These are phyloP conservation scores for Saccostrea echinata DNA, from an alignment of 1,140 invertebrate genomes.

Conservation along the genomic window DNA sequence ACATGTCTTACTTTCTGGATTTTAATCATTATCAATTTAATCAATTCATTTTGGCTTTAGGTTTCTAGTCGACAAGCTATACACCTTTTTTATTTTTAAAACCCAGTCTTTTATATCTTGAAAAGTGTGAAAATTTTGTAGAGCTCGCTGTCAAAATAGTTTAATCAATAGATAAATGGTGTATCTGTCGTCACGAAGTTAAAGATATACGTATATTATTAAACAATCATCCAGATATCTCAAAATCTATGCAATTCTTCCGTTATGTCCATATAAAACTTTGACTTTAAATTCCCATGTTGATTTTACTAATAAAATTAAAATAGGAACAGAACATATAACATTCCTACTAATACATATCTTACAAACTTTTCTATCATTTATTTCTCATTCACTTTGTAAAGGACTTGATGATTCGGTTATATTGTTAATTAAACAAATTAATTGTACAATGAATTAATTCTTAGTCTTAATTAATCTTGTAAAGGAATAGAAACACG, in stretches of 20 bases:
- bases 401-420: no score
- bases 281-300: neutral
- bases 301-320: neutral
- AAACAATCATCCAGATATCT: neutral
- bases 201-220: neutral
- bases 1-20: neutral
- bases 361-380: no score
- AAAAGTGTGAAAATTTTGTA: constrained; percentile 5
- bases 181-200: neutral
- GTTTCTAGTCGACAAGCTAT: neutral
- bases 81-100: constrained; percentile 11
- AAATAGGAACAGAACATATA: neutral
- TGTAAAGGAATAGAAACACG: no score
- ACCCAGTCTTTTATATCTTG: constrained; percentile 13
- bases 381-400: no score
- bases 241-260: neutral
- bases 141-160: neutral
- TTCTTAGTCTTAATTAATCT: no score
- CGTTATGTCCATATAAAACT: neutral
- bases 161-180: constrained; percentile 15
- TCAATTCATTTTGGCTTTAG: constrained; percentile 3
- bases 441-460: no score
- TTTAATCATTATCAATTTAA: constrained; percentile 31
- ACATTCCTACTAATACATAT: no score
- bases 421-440: no score